Base-by-base conservation (phyloP, 2,888 invertebrate genomes). In the Vanessa cardui region DNA sequence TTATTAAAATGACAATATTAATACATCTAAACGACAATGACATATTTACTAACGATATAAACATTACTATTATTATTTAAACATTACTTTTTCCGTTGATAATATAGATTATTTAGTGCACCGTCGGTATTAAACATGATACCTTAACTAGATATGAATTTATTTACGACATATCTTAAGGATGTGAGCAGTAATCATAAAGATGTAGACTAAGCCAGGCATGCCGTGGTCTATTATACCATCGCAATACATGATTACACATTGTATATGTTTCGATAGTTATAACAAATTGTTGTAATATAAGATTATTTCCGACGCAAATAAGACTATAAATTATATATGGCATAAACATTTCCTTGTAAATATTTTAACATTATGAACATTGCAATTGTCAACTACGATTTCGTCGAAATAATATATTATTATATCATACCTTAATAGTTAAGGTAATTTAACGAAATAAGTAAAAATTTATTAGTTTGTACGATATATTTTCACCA, bases 141-240 rank as follows among this genome's bases (percentile, higher is more conserved):
- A 68, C 58, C 52, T 62, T 64, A 64, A 68, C 70, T 63, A 68
- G 62, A 68, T 64, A 68, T 60, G 66, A 66, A 68, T 63, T 58
- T 62, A 70, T 72, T 72, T 71, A 72, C 72, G 72, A 68, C 50
- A 54, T 45, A 68, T 68, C 68, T 58, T 68, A 62, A 64, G 64
- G 66, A 72, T 68, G 71, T 69, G 68, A 68, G 71, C 66, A 68
- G 72, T 72, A 68, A 72, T 71, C 72, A 68, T 72, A 71, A 70
- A 72, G 72, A 68, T 72, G 68, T 58, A 58, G 65, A 70, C 62
- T 58, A 56, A 52, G 64, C 58, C 26, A 58, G 59, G 70, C 33
- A 18, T 18, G 66, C 54, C 68, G 46, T 66, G 70, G 54, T 60
- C 70, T 65, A 71, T 71, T 68, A 68, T 68, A 65, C 68, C 45